Evolutionary conservation across 1,140 invertebrate genomes (phyloP), one percentile per base, ranked within the genome.

Genomic region (Macrocentrus cingulum): DNA sequence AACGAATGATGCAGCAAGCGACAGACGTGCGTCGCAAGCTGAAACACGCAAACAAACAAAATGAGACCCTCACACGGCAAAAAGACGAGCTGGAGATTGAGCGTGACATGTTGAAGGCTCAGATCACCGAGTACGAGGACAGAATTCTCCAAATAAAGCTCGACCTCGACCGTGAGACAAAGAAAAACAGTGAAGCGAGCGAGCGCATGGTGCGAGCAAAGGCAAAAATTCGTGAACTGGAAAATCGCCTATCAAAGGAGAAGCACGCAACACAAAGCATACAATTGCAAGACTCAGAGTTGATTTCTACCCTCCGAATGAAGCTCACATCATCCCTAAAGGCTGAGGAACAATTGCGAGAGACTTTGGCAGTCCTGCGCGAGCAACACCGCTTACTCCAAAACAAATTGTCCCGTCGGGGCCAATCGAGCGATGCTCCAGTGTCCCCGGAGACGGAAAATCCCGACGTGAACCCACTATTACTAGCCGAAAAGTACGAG

Each of bases 51-150:
- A 67, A 59, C 15, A 74, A 83, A 52, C 66, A 76, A 9, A 83
- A 80, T 49, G 71, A 82, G 13, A 75, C 82, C 34, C 44, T 79
- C n/a, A 72, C 63, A 2, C 76, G 75, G 29, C 36, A 74, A 1
- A 79, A 76, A 2, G 72, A 82, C 9, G 77, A 78, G 20, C 48
- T 76, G 2, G 76, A 81, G 36, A 71, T 74, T 1, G 69, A 73
- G 9, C 67, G 60, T 44, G 71, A 74, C 23, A 74, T 77, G 63
- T 53, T 79, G 1, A 72, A 72, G 60, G 67, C 66, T 44, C 66
- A 74, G 63, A 61, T 80, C 19, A 42, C 52, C 1, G 76, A 79
- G 18, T 80, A 79, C 11, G 78, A 79, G 22, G 61, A 66, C 52
- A 66, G 75, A 19, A 75, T 80, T 20, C 49, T 78, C 8, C 71